phyloP scores from a whole-genome alignment of 2,888 invertebrate genomes.

The Cheilosia impressa region DNA sequence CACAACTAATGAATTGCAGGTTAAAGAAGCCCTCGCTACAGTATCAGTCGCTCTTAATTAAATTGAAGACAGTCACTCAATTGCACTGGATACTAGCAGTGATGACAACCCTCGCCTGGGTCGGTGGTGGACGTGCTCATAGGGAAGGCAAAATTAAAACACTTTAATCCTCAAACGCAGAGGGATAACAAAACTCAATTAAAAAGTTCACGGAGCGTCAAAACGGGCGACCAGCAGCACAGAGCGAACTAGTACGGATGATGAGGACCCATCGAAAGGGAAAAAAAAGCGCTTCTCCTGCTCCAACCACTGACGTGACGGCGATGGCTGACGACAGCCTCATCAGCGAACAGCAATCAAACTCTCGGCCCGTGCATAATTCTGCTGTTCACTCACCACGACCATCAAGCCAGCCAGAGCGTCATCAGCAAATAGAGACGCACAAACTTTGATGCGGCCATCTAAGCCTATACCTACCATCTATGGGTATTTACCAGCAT shows the following conservation, averaged over 20 bases:
- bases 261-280: slow-evolving; percentile 4
- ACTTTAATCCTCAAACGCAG: slow-evolving; percentile 59
- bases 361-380: slow-evolving; percentile 60
- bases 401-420: slow-evolving; percentile 44
- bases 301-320: slow-evolving; percentile 28
- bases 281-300: slow-evolving; percentile 17
- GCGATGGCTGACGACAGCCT: slow-evolving; percentile 44
- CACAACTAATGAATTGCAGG: slow-evolving; percentile 21
- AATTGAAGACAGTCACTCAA: slow-evolving; percentile 59
- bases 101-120: slow-evolving; percentile 26
- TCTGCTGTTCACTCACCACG: slow-evolving; percentile 47
- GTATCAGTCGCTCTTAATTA: slow-evolving; percentile 63
- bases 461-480: neutral
- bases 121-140: neutral
- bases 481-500: neutral
- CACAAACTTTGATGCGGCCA: slow-evolving; percentile 24
- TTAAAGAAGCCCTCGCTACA: neutral
- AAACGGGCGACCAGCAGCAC: slow-evolving; percentile 53
- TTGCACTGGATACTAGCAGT: slow-evolving; percentile 52
- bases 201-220: slow-evolving; percentile 70
- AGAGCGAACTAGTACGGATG: slow-evolving; percentile 32
- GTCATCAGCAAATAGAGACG: slow-evolving; percentile 60
- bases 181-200: slow-evolving; percentile 67
- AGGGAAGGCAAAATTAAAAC: slow-evolving; percentile 39
- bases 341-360: slow-evolving; percentile 48